Percentiles rank a stretch among this genome's conserved stretches.
Evolutionary conservation across 2,888 invertebrate species (phyloP).

Genomic region (Choristoneura rosaceana): DNA sequence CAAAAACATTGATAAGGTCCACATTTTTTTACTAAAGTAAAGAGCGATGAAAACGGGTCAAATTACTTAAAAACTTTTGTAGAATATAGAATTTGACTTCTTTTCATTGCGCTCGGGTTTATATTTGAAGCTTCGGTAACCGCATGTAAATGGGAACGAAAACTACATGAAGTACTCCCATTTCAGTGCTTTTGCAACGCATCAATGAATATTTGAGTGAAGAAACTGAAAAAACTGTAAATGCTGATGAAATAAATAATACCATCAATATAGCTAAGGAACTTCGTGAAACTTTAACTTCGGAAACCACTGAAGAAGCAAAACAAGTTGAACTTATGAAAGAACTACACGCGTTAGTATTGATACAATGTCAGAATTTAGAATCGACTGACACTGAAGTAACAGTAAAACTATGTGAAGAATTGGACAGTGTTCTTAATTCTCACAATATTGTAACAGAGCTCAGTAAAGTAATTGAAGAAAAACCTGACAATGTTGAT

Average conservation of each 20-base stretch:
- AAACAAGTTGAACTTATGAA: constrained; percentile 25
- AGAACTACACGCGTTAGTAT: constrained; percentile 25
- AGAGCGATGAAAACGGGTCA: too few relatives aligned
- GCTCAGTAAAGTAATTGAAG: neutral
- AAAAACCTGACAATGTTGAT: neutral
- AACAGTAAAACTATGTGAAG: constrained; percentile 13
- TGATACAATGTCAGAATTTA: constrained; percentile 8
- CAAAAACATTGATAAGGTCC: neutral
- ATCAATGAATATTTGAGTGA: constrained; percentile 38
- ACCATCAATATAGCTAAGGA: constrained; percentile 18
- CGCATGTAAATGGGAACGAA: constrained; percentile 22
- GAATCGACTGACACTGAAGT: neutral
- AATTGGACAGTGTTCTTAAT: constrained; percentile 10
- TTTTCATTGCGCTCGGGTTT: too few relatives aligned
- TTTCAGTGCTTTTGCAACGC: constrained; percentile 40
- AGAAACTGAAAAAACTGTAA: constrained; percentile 14
- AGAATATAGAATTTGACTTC: too few relatives aligned
- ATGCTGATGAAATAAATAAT: constrained; percentile 11
- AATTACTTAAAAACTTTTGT: too few relatives aligned
- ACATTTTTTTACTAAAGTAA: too few relatives aligned
- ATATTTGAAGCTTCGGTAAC: constrained; percentile 16
- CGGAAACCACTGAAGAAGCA: neutral
- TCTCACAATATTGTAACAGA: neutral
- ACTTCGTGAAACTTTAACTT: constrained; percentile 20
- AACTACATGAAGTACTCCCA: constrained; percentile 30